A percentile compares a stretch with the other conserved stretches of the same genome.
Evolutionary conservation across 2,888 invertebrate genomes (phyloP).

Genomic region (Archaeoteleia sp.): DNA sequence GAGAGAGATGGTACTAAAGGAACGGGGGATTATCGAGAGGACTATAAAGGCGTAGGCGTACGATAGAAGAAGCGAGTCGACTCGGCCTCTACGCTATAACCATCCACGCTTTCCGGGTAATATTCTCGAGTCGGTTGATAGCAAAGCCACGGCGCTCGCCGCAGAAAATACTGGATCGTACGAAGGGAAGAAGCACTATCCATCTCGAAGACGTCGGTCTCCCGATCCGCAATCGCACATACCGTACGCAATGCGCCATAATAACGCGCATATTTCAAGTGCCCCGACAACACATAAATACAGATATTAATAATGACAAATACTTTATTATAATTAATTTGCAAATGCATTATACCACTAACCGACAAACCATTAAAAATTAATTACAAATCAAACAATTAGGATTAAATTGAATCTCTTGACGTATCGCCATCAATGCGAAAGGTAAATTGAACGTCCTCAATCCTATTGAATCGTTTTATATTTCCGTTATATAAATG

Average conservation of each 20-base stretch:
- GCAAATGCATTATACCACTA: slow-evolving; percentile 10
- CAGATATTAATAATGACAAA: slow-evolving; percentile 20
- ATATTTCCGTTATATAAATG: too few species aligned
- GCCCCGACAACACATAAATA: slow-evolving; percentile 11
- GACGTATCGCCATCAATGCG: too few species aligned
- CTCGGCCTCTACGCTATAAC: slow-evolving; percentile 25
- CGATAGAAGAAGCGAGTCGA: slow-evolving; percentile 38
- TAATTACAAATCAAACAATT: slow-evolving; percentile 3
- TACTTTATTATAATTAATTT: slow-evolving; percentile 6
- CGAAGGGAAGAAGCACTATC: slow-evolving; percentile 41
- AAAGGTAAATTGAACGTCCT: too few species aligned
- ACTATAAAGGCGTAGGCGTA: slow-evolving; percentile 47
- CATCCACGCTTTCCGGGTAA: slow-evolving; percentile 63
- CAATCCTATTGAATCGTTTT: too few species aligned
- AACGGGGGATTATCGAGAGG: slow-evolving; percentile 32
- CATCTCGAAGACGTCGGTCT: slow-evolving; percentile 48
- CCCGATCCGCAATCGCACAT: slow-evolving; percentile 10
- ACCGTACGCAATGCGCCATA: slow-evolving; percentile 26
- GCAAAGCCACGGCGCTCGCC: slow-evolving; percentile 22
- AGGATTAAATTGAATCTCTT: too few species aligned
- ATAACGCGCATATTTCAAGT: slow-evolving; percentile 39
- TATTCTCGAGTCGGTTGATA: slow-evolving; percentile 53
- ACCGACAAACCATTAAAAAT: not conserved
- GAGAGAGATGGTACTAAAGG: slow-evolving; percentile 30
- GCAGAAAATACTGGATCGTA: slow-evolving; percentile 50